Evolutionary conservation across 2,797 vertebrate genomes (phyloP), one percentile per base, ranked within the genome.

Genomic region (Spheniscus humboldti): DNA sequence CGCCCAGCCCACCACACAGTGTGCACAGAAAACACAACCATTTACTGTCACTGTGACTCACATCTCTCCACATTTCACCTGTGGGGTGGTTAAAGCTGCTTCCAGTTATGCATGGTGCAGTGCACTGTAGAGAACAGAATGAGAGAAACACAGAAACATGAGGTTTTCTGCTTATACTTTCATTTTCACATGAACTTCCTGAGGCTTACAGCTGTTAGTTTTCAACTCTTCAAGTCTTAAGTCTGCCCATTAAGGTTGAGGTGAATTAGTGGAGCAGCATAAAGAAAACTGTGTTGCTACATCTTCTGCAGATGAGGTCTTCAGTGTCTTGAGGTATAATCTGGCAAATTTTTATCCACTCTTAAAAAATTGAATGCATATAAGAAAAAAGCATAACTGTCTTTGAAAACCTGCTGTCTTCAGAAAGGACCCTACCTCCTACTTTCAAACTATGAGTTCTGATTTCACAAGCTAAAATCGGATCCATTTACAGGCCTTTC

Each of bases 111-210:
- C 41, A 81, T 2, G 2, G n/a, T 31, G 55, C 50, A 39, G 39
- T 28, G 33, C 83, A 28, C 47, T 45, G 18, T 0, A 37, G 47
- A 76, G 48, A 86, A 22, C 30, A 73, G 45, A 81, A 47, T 9
- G 23, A 86, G 52, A 64, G 60, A 78, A 88, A 85, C 5, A n/a
- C 27, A 60, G 37, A 66, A 75, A 73, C 18, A 10, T 30, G 67
- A 91, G 50, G 30, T 18, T 77, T 88, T 68, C 71, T 67, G 48
- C 18, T 2, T 12, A 4, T 18, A 55, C 63, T 87, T 96, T 76
- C 71, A 67, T 87, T 97, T 92, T 59, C 57, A 69, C 35, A 52
- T n/a, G 45, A 92, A 72, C 68, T 83, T 86, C 30, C 79, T 10
- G n/a, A 92, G 57, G 60, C 27, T 94, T 78, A 41, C 0, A 4